A percentile compares a stretch with the other conserved stretches of the same genome.
Evolutionary conservation across 2,113 vertebrate species (phyloP).

Genomic region (Nipponia nippon): DNA sequence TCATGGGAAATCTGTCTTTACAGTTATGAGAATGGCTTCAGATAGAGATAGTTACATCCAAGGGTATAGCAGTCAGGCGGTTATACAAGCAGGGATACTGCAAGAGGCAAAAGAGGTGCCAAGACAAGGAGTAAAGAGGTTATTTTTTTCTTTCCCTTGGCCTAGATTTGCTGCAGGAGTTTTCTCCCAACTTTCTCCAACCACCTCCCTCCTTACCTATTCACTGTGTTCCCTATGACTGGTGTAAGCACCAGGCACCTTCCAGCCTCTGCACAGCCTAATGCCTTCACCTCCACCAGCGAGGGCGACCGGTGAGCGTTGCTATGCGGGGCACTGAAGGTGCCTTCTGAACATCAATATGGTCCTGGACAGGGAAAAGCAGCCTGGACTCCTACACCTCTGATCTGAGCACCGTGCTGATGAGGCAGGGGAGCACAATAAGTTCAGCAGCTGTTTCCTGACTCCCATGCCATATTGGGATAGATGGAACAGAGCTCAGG

Average conservation of each 20-base stretch:
- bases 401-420: rapidly evolving
- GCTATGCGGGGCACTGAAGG: not conserved
- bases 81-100: not conserved
- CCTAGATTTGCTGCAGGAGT: not conserved
- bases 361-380: not conserved
- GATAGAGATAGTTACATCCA: not conserved
- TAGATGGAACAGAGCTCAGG: not conserved
- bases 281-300: not conserved
- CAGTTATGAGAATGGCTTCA: not conserved
- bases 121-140: not conserved
- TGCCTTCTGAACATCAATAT: not conserved
- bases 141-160: not conserved
- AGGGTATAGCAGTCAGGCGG: not conserved
- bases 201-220: not conserved
- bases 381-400: not conserved
- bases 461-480: not conserved
- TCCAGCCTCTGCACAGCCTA: not conserved
- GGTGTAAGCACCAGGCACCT: not conserved
- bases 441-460: not conserved
- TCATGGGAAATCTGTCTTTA: not conserved
- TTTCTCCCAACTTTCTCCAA: not conserved
- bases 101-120: not conserved
- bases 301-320: not conserved
- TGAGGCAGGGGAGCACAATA: not conserved
- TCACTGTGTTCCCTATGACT: not conserved